Evolutionary conservation across 2,113 vertebrate genomes (phyloP), one percentile per base, ranked within the genome.

Genomic region (Pseudorhombus dupliciocellatus): DNA sequence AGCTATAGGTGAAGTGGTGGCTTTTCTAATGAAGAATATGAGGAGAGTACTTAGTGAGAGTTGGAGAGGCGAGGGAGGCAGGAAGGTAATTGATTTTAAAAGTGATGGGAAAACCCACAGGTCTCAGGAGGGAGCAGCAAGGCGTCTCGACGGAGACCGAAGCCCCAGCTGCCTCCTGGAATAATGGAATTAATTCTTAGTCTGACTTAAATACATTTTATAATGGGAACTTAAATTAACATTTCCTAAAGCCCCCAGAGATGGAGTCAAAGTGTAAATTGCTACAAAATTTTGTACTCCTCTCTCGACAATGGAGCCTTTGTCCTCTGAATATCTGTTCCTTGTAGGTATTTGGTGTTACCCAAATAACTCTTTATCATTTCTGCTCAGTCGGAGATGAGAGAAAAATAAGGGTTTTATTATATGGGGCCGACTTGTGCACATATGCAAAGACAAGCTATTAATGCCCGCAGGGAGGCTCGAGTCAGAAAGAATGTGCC

Each of bases 21-120:
- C 73, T 66, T 89, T 85, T 81, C 90, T 90, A 90, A 92, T 92
- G 90, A 91, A 91, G 89, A 90, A 90, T 88, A 87, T 80, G 87
- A 86, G 78, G 79, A 90, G 90, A 89, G 84, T 85, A 87, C 87
- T 92, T 83, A 83, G 67, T 83, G 81, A 63, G 82, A 86, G 80
- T 75, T 84, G 85, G 81, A 87, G 87, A 91, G 89, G 83, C 65
- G 76, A 88, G 77, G 90, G 83, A 91, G 86, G 84, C 60, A 87
- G 84, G 89, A 88, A 89, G 81, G 84, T 93, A 93, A 93, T 94
- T 92, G 93, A 94, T 93, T 93, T 92, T 85, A 90, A 91, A 92
- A 89, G 91, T 90, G 89, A 92, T 88, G 87, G 90, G 88, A 90
- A 88, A 92, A 92, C 83, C 84, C 87, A 89, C 79, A 82, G 77